Conservation (phyloP, 2,888 invertebrate species). For the Agrilus cyanescens region DNA sequence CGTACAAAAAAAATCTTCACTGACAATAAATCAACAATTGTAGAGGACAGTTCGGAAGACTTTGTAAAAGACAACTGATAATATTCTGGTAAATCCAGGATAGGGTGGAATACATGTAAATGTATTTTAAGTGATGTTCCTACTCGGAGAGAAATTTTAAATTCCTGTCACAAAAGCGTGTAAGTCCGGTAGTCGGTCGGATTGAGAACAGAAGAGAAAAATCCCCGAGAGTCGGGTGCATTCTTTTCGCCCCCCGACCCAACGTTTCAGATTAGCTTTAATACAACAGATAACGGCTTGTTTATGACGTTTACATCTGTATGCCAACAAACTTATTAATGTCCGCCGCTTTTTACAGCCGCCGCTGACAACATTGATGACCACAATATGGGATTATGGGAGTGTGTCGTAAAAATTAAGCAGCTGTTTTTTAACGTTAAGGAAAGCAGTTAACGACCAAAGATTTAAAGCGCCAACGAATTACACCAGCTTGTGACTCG, state of each 20-base stretch:
- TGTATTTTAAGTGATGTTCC: no score
- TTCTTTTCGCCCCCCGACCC: constrained; percentile 27
- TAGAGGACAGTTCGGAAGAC: no score
- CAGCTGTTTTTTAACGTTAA: neutral
- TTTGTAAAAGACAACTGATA: no score
- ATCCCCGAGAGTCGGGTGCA: constrained; percentile 14
- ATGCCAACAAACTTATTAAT: constrained; percentile 10
- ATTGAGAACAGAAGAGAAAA: no score
- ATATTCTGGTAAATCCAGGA: no score
- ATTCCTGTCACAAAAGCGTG: neutral
- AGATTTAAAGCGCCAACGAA: neutral
- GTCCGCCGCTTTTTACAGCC: neutral
- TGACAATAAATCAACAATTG: no score
- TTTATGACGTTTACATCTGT: constrained; percentile 30
- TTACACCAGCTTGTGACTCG: neutral
- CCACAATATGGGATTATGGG: neutral
- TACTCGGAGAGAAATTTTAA: no score
- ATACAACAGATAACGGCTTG: constrained; percentile 31
- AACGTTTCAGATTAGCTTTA: constrained; percentile 31
- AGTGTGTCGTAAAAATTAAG: neutral
- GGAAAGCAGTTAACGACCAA: neutral
- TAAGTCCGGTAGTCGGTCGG: neutral
- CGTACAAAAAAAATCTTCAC: no score
- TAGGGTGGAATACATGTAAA: neutral
- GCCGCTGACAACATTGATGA: no score